A percentile compares a stretch with the other conserved stretches of the same genome.
These are phyloP conservation scores for Napeogenes sylphis DNA, from an alignment of 2,888 invertebrate species.

Conservation along the genomic window DNA sequence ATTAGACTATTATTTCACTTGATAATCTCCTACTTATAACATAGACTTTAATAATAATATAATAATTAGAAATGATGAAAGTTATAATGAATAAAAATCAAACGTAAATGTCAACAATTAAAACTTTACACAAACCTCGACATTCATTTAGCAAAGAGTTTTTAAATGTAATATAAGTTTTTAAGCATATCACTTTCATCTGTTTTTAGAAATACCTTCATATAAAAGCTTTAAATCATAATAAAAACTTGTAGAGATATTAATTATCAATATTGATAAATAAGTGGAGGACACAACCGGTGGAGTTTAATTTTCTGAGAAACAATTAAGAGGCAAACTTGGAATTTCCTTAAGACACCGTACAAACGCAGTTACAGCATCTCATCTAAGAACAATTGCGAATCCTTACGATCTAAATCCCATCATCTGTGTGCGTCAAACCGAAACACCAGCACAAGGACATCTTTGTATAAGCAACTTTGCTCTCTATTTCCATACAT, in stretches of 20 bases:
- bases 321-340: not conserved
- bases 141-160: no score
- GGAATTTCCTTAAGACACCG: not conserved
- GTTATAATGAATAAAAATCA: no score
- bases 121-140: no score
- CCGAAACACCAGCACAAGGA: constrained; percentile 31
- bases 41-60: no score
- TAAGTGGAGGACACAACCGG: not conserved
- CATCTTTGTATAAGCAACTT: constrained; percentile 1
- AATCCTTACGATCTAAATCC: constrained; percentile 14
- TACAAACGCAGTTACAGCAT: not conserved
- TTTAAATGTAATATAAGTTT: no score
- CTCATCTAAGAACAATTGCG: constrained; percentile 2
- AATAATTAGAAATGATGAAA: no score
- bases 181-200: no score
- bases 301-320: not conserved
- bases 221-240: not conserved
- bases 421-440: constrained; percentile 35
- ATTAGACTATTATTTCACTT: no score
- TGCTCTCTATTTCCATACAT: not conserved
- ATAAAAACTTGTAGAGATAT: not conserved
- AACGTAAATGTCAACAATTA: no score
- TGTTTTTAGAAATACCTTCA: no score
- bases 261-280: no score
- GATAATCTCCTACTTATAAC: no score